Evolutionary conservation across 2,113 vertebrate species (phyloP).

Genomic region (Chloebia gouldiae): DNA sequence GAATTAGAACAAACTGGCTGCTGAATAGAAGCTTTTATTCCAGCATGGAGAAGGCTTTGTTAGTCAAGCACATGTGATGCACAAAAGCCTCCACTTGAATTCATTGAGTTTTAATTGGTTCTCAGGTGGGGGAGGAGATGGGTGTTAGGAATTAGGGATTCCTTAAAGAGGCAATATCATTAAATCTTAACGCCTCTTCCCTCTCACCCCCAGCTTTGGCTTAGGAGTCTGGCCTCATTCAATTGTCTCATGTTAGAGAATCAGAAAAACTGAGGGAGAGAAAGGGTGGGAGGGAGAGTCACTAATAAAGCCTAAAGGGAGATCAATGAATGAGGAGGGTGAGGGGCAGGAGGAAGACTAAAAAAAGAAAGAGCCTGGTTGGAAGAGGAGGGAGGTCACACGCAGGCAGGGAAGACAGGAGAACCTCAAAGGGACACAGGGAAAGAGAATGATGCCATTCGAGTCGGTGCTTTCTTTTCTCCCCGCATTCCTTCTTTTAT

Average conservation of each 20-base stretch:
- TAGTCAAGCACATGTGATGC: conserved; percentile 78
- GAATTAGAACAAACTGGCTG: conserved; percentile 77
- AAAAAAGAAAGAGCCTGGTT: background rate
- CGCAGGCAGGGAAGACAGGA: background rate
- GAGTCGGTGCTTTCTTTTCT: background rate
- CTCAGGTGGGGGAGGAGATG: conserved; percentile 84
- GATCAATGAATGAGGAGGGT: conserved; percentile 55
- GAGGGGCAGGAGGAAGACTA: conserved; percentile 16
- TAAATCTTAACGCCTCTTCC: conserved; percentile 60
- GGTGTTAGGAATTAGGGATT: conserved; percentile 74
- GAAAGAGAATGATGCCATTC: conserved; percentile 15
- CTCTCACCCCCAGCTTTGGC: conserved; percentile 26
- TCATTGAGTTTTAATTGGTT: conserved; percentile 84
- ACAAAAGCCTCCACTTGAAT: conserved; percentile 84
- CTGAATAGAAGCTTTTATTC: conserved; percentile 84
- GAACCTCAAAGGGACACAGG: background rate
- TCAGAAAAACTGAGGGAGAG: conserved; percentile 46
- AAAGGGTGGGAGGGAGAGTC: conserved; percentile 38
- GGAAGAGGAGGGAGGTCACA: conserved; percentile 20
- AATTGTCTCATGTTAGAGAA: conserved; percentile 49
- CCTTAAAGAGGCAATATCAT: conserved; percentile 76
- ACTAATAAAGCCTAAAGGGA: conserved; percentile 22
- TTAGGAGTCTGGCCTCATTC: conserved; percentile 50
- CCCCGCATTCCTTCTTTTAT: conserved; percentile 47
- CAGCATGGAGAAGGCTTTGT: conserved; percentile 79